phyloP scores from a whole-genome alignment of 2,113 vertebrate genomes.

The Pterophyllum scalare region DNA sequence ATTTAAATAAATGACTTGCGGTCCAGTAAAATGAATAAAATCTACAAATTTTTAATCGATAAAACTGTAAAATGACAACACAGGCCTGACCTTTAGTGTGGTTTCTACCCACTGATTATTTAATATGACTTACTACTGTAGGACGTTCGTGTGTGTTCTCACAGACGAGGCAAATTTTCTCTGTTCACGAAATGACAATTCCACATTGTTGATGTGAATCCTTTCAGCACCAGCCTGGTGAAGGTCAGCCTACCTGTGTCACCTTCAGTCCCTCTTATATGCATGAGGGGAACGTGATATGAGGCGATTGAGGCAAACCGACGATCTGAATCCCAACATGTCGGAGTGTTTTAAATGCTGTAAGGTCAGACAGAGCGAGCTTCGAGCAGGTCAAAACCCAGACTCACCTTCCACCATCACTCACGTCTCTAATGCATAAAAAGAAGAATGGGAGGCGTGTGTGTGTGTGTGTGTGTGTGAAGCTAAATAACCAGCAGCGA shows the following conservation, averaged over 20 bases:
- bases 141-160: neutral
- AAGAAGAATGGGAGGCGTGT: slow-evolving; percentile 3
- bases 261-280: slow-evolving; percentile 14
- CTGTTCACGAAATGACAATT: neutral
- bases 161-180: neutral
- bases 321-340: neutral
- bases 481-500: slow-evolving; percentile 25
- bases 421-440: slow-evolving; percentile 51
- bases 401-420: slow-evolving; percentile 21
- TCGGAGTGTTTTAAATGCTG: slow-evolving; percentile 2
- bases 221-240: neutral
- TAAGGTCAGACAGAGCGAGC: slow-evolving; percentile 19
- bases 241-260: slow-evolving; percentile 25
- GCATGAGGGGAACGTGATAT: neutral
- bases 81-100: no score
- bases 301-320: neutral
- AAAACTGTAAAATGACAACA: no score
- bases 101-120: neutral
- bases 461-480: slow-evolving; percentile 3
- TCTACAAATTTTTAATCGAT: no score
- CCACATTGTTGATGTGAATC: slow-evolving; percentile 23
- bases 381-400: slow-evolving; percentile 12
- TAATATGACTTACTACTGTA: neutral
- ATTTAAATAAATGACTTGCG: no score
- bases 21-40: no score